Conservation (phyloP, 2,888 invertebrate species). For the Leptinotarsa peninsularis region DNA sequence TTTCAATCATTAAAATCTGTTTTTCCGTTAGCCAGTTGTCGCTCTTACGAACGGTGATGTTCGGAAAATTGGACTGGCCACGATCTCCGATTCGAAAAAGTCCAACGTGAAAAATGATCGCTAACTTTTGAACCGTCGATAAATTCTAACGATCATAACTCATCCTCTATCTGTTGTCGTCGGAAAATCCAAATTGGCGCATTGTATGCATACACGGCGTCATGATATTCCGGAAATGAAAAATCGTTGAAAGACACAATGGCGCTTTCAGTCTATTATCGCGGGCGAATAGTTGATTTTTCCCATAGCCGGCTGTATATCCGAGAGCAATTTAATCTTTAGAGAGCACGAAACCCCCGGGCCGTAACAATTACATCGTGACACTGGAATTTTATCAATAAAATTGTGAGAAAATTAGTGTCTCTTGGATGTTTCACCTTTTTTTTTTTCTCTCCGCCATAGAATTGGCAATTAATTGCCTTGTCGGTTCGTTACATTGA, state of each 20-base stretch:
- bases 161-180: conserved; percentile 9
- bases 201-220: conserved; percentile 5
- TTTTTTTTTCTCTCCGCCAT: conserved; percentile 6
- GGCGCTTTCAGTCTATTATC: conserved; percentile 14
- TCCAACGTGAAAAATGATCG: neutral
- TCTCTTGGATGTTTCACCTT: conserved; percentile 3
- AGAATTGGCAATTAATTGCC: neutral
- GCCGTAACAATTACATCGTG: conserved; percentile 38
- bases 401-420: conserved; percentile 27
- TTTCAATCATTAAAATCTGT: no score
- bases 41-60: neutral
- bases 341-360: conserved; percentile 33
- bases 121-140: neutral
- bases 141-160: conserved; percentile 6
- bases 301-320: conserved; percentile 14
- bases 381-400: conserved; percentile 37
- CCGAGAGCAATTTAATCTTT: conserved; percentile 26
- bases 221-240: conserved; percentile 12
- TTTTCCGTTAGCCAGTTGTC: no score
- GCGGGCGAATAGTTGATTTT: conserved; percentile 13
- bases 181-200: conserved; percentile 6
- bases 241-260: conserved; percentile 18
- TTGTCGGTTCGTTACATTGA: neutral
- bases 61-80: neutral
- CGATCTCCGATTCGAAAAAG: neutral